Conservation (phyloP, 2,797 vertebrate species). For the Onychomys torridus region DNA sequence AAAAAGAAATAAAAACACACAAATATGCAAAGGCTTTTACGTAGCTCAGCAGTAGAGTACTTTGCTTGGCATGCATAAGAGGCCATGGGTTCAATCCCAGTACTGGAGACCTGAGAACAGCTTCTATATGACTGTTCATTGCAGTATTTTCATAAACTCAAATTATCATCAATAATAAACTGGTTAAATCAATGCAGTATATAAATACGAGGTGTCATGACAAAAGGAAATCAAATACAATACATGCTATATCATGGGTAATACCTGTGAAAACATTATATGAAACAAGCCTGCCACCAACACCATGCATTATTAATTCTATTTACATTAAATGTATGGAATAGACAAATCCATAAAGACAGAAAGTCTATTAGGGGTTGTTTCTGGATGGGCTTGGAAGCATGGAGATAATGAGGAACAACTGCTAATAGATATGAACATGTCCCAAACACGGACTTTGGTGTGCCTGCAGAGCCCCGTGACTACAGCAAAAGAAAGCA, state of each 20-base stretch:
- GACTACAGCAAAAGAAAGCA: not conserved
- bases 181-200: not conserved
- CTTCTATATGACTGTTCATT: not conserved
- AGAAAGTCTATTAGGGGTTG: not conserved
- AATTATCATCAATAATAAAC: not conserved
- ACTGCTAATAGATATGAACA: not conserved
- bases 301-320: not conserved
- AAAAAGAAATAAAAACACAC: constrained; percentile 9
- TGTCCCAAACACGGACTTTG: not conserved
- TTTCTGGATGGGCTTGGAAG: not conserved
- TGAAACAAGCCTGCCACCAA: not conserved
- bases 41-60: no score
- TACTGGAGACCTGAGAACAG: not conserved
- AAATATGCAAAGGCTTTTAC: not conserved
- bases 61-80: not conserved
- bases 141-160: not conserved
- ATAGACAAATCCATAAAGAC: constrained; percentile 27
- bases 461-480: not conserved
- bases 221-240: not conserved
- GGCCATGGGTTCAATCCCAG: not conserved
- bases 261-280: constrained; percentile 14
- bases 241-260: not conserved
- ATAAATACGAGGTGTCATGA: not conserved
- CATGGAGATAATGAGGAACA: not conserved
- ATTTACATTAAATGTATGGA: not conserved